Evolutionary conservation across 2,113 vertebrate genomes (phyloP), one percentile per base, ranked within the genome.

Genomic region (Callithrix jacchus): DNA sequence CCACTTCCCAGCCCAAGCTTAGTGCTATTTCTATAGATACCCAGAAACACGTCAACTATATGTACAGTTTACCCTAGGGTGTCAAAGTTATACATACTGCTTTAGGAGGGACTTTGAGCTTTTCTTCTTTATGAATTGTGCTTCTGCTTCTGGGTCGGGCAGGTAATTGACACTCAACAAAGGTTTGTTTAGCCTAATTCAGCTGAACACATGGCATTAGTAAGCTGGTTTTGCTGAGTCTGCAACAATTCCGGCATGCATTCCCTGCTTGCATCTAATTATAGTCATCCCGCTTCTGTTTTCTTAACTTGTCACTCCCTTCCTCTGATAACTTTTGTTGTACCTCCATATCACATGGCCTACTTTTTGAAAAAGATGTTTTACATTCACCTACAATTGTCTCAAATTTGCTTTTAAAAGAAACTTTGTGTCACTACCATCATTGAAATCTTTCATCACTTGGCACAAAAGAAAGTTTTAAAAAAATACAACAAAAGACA

Each of bases 321-420:
- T 91, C 27, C 8, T 85, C 37, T 87, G 58, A 83, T 70, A 32
- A n/a, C 32, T 92, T 92, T 70, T 76, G 17, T 27, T 71, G 21
- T 23, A 42, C 16, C 18, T 70, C 13, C 23, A 25, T 13, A 80
- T 27, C 42, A n/a, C 35, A 49, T 35, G 52, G 23, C 12, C 40
- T 54, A 83, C 21, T 54, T 91, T 93, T 83, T 35, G 14, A 3
- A 25, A 84, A 70, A 45, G 54, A n/a, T 17, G 56, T 73, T 45
- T 89, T 79, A 86, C 2, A n/a, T 54, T 14, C 25, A 79, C 13
- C 83, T 64, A 40, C 27, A 77, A 94, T 64, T 84, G 25, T 70
- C 68, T 89, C 52, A 71, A 76, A 66, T 93, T 83, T 84, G 32
- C 74, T 84, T 94, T 76, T 52, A 37, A 91, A 58, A 23, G 85